These are phyloP conservation scores for Catocala nupta DNA, from an alignment of 2,888 invertebrate species.

Conservation along the genomic window DNA sequence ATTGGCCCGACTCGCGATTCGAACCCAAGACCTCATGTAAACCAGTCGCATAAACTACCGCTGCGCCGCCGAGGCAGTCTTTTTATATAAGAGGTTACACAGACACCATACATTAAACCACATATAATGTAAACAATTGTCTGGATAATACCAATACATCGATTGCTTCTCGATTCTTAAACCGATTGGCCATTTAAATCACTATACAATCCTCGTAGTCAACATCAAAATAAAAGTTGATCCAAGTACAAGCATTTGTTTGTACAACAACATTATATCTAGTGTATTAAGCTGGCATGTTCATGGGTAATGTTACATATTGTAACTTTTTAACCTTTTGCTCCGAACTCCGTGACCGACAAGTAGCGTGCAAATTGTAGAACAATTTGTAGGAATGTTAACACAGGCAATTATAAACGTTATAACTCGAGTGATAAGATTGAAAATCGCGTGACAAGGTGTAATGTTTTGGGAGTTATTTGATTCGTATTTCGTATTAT, in stretches of 20 bases:
- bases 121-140: too few species aligned
- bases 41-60: too few species aligned
- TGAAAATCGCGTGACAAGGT: conserved; percentile 39
- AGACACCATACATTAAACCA: too few species aligned
- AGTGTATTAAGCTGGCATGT: conserved; percentile 46
- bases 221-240: neutral
- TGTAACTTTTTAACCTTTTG: conserved; percentile 39
- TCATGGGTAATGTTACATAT: conserved; percentile 46
- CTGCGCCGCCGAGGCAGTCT: too few species aligned
- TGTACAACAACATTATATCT: conserved; percentile 36
- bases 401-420: conserved; percentile 44
- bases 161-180: too few species aligned
- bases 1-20: too few species aligned
- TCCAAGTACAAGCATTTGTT: neutral
- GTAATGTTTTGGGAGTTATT: neutral
- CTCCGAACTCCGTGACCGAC: conserved; percentile 41
- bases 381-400: conserved; percentile 41
- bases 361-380: conserved; percentile 34
- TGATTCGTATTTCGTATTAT: conserved; percentile 7
- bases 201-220: too few species aligned
- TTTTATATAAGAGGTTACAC: too few species aligned
- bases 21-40: too few species aligned
- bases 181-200: too few species aligned
- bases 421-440: conserved; percentile 40
- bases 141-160: too few species aligned